Evolutionary conservation across 2,113 vertebrate species (phyloP), one percentile per base, ranked within the genome.

Genomic region (Hypanus sabinus): DNA sequence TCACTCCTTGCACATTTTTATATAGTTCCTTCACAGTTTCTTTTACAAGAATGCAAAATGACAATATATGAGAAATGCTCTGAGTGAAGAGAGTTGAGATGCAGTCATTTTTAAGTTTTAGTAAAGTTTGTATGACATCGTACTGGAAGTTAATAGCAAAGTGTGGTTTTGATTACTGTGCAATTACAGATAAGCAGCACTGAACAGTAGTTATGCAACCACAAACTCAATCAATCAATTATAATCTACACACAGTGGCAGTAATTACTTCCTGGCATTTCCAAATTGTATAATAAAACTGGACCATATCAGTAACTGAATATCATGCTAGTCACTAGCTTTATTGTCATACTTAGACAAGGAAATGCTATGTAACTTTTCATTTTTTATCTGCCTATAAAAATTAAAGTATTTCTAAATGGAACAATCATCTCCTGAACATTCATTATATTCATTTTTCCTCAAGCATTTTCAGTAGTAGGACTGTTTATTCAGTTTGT

Each of bases 131-230:
- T 95, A 95, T 95, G 96, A 77, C 94, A 95, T 95, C 95, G 95
- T 92, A 94, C 95, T 94, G 94, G 96, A 96, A 96, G 94, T 94
- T 96, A 93, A 95, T 94, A 95, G 95, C 95, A 95, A 96, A 95
- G 95, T 96, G 96, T 97, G 97, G 94, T 96, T 97, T 96, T 96
- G 96, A 96, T 97, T 97, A 97, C 95, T 95, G 95, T 24, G 95
- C 96, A 97, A 97, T 97, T 97, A 96, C 33, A 97, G 97, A 97
- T 97, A 97, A 97, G 96, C 96, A 96, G 96, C 96, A 96, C 96
- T 96, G 96, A 96, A 97, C 97, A 96, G 96, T 97, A 95, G 95
- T 96, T 97, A 96, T 97, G 95, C 97, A 96, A 97, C 96, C 77
- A 96, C 97, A 97, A 97, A 96, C 96, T 95, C 95, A 97, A 96